Evolutionary conservation across 1,140 invertebrate genomes (phyloP), one percentile per base, ranked within the genome.

Genomic region (Euura lappo): DNA sequence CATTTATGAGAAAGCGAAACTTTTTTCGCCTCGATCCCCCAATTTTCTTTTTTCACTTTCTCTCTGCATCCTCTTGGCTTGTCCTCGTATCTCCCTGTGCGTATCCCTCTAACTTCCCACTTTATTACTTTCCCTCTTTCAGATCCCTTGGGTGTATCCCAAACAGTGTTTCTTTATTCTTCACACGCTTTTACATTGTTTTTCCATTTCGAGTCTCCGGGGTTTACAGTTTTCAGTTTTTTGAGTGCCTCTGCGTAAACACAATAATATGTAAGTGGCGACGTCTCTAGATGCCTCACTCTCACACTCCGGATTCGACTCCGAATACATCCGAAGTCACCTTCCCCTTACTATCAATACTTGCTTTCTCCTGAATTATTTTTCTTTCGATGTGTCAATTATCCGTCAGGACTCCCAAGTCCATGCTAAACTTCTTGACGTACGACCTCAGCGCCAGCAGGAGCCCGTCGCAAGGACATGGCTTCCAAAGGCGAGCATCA

Each of bases 91-190:
- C 13, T 6, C 51, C 51, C 28, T 28, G 28, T 28, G 28, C 28
- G 28, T 28, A 28, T 28, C 51, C 51, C 51, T 60, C 51, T 60
- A 60, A 60, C 51, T 60, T 60, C 51, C 51, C 51, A 60, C 51
- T 60, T 6, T 60, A 60, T 60, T 6, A 60, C 13, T 60, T 60
- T 60, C 51, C 51, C 51, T 8, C 51, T 60, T 60, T 60, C 51
- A 6, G 8, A n/a, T 60, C 51, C 51, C 51, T 11, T 6, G 51
- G 51, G 51, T 60, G 51, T 60, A 60, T 60, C 51, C 6, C 51
- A n/a, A n/a, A n/a, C 51, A 60, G 51, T 60, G 51, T 60, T 60
- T 60, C 51, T 60, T 60, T 60, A 60, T 60, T 60, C 51, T 60
- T n/a, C 51, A 60, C 51, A 60, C 51, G 51, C 51, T n/a, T 60